Conservation (phyloP, 2,888 invertebrate genomes). For the Masnerella sp. region DNA sequence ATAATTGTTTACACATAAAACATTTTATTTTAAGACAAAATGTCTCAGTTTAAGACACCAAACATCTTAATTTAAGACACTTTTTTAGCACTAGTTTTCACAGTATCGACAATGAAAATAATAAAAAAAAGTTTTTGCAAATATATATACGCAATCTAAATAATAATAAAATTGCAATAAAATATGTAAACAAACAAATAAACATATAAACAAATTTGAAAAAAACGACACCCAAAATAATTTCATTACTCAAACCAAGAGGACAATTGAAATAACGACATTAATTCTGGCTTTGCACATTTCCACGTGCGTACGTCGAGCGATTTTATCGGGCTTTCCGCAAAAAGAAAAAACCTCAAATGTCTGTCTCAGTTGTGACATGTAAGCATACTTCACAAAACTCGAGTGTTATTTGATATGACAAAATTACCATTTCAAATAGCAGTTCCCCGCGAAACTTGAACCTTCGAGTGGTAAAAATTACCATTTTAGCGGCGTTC, state of each 20-base stretch:
- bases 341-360: conserved; percentile 42
- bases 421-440: conserved; percentile 59
- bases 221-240: conserved; percentile 2
- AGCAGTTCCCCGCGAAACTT: conserved; percentile 45
- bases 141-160: no score
- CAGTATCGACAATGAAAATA: no score
- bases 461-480: conserved; percentile 45
- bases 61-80: no score
- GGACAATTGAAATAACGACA: conserved; percentile 25
- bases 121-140: no score
- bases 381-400: conserved; percentile 56
- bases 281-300: conserved; percentile 8
- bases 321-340: conserved; percentile 44
- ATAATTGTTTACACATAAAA: no score
- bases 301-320: conserved; percentile 22
- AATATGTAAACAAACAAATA: no score
- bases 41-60: no score
- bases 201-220: not conserved
- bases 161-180: not conserved
- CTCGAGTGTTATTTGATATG: conserved; percentile 60
- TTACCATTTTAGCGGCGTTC: conserved; percentile 48
- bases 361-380: conserved; percentile 52
- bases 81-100: no score
- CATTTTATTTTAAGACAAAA: no score
- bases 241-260: conserved; percentile 18